Percentiles rank a stretch among this genome's conserved stretches.
phyloP scores from a whole-genome alignment of 2,888 invertebrate genomes.

The Lasioglossum figueresi region DNA sequence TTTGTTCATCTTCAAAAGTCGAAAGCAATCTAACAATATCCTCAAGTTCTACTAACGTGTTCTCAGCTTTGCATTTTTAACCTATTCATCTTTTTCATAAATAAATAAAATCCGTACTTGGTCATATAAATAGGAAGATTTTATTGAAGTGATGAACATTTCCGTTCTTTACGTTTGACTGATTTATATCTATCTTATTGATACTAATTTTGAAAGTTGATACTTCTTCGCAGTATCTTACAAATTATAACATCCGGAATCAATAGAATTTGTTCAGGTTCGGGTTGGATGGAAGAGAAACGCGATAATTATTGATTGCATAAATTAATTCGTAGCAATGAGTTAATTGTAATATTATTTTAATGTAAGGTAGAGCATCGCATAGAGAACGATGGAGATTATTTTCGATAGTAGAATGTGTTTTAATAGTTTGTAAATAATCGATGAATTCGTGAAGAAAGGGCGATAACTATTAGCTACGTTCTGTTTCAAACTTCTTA shows the following conservation, averaged over 20 bases:
- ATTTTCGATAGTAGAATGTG: background rate
- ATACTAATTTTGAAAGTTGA: background rate
- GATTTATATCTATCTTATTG: background rate
- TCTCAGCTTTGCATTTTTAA: too few species aligned
- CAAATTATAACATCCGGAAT: background rate
- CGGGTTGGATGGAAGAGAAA: too few species aligned
- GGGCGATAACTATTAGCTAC: background rate
- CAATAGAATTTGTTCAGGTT: background rate
- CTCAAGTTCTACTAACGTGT: too few species aligned
- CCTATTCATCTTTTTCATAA: too few species aligned
- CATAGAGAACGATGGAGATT: background rate
- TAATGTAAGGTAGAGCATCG: background rate
- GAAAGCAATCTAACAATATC: background rate
- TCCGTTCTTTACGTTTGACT: too few species aligned
- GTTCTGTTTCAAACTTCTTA: background rate
- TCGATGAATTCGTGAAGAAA: background rate
- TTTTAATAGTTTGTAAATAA: background rate
- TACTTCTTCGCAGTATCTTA: background rate
- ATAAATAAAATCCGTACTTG: background rate
- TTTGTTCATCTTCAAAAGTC: background rate
- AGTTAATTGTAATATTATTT: background rate
- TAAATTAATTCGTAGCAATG: background rate
- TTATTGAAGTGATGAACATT: too few species aligned
- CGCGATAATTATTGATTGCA: too few species aligned
- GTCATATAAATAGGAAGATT: background rate